Conservation (phyloP, 53 echinoderm and acorn worm genomes). For the Astropecten irregularis region DNA sequence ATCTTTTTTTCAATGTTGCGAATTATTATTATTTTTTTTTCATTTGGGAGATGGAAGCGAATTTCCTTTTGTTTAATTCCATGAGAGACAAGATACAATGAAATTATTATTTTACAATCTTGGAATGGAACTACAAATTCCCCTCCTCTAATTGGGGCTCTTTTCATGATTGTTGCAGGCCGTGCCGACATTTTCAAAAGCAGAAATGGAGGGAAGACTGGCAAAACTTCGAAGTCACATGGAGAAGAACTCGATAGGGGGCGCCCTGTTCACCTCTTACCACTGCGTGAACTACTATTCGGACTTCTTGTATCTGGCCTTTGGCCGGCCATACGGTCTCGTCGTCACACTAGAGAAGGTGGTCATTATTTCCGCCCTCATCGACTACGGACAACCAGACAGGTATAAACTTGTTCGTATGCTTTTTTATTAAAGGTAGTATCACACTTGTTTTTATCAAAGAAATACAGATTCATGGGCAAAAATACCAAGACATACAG, state of each 20-base stretch:
- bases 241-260: constrained; percentile 69
- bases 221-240: constrained; percentile 67
- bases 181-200: constrained; percentile 74
- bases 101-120: background rate
- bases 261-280: constrained; percentile 83
- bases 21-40: too few relatives aligned
- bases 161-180: too few relatives aligned
- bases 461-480: too few relatives aligned
- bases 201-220: constrained; percentile 73
- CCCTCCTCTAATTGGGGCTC: too few relatives aligned
- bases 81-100: background rate
- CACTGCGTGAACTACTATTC: constrained; percentile 89
- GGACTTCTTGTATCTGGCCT: constrained; percentile 79
- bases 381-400: constrained; percentile 81
- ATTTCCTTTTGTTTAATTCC: too few relatives aligned
- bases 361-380: constrained; percentile 71
- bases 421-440: too few relatives aligned
- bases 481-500: too few relatives aligned
- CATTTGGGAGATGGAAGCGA: too few relatives aligned
- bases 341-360: constrained; percentile 84
- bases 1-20: too few relatives aligned
- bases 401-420: background rate
- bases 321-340: constrained; percentile 89
- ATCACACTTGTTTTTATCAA: too few relatives aligned
- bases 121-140: background rate